Percentiles rank a stretch among this genome's conserved stretches.
Conservation (phyloP, 2,797 vertebrate genomes). For the Selene dorsalis region DNA sequence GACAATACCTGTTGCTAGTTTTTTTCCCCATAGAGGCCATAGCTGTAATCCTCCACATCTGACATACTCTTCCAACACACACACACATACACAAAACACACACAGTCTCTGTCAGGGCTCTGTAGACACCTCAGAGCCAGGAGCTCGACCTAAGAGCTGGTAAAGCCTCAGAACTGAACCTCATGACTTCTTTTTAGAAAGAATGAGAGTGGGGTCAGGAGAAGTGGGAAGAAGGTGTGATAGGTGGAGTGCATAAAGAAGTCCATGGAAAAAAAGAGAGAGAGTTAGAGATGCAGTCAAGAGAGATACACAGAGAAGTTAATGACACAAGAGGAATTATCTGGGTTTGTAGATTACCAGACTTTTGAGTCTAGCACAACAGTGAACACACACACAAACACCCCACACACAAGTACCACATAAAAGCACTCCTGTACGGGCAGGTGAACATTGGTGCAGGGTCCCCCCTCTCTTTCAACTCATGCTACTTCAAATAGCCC, state of each 20-base stretch:
- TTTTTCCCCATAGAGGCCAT: slow-evolving; percentile 45
- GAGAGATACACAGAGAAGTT: slow-evolving; percentile 18
- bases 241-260: neutral
- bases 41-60: slow-evolving; percentile 61
- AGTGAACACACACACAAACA: slow-evolving; percentile 49
- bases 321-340: slow-evolving; percentile 34
- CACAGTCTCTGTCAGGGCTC: slow-evolving; percentile 1
- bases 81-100: neutral
- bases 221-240: slow-evolving; percentile 30
- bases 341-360: slow-evolving; percentile 51
- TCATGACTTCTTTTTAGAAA: slow-evolving; percentile 57
- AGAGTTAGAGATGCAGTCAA: too few relatives aligned
- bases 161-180: slow-evolving; percentile 55
- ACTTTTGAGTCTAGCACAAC: slow-evolving; percentile 35
- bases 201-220: slow-evolving; percentile 20
- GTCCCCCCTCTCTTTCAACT: slow-evolving; percentile 79
- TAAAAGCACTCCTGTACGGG: slow-evolving; percentile 78
- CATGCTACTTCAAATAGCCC: slow-evolving; percentile 80
- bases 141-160: slow-evolving; percentile 47
- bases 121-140: slow-evolving; percentile 66
- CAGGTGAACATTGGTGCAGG: slow-evolving; percentile 75
- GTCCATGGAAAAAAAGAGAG: neutral
- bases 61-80: slow-evolving; percentile 10
- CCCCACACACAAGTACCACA: slow-evolving; percentile 70
- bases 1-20: slow-evolving; percentile 52